A percentile compares a stretch with the other conserved stretches of the same genome.
These are phyloP conservation scores for Poeciliopsis occidentalis DNA, from an alignment of 2,113 vertebrate genomes.

Conservation along the genomic window DNA sequence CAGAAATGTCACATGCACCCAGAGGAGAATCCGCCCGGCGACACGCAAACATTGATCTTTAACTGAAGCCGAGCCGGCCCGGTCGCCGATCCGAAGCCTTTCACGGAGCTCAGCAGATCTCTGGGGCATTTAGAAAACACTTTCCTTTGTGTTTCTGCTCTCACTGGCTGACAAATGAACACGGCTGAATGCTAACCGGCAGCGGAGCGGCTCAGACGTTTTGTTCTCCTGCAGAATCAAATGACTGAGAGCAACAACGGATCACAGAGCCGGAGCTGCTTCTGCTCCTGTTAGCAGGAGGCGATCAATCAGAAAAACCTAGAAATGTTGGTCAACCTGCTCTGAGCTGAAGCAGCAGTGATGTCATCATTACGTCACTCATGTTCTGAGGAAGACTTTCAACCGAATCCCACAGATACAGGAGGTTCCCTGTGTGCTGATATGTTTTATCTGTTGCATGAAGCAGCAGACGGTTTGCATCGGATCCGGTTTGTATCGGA, in stretches of 20 bases:
- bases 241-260: conserved; percentile 35
- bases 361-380: too few species aligned
- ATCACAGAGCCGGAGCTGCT: conserved; percentile 18
- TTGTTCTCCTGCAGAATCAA: conserved; percentile 37
- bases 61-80: conserved; percentile 4
- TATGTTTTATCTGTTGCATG: background rate
- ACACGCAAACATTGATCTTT: conserved; percentile 27
- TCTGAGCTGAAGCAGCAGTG: too few species aligned
- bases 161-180: conserved; percentile 51
- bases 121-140: background rate
- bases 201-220: conserved; percentile 1
- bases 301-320: conserved; percentile 27
- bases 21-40: conserved; percentile 5
- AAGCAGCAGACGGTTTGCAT: too few species aligned
- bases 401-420: too few species aligned
- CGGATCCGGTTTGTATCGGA: too few species aligned
- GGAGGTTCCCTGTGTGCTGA: background rate
- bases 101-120: background rate
- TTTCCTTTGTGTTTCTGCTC: background rate
- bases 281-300: conserved; percentile 8
- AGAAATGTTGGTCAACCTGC: too few species aligned
- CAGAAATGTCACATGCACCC: conserved; percentile 38
- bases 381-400: too few species aligned
- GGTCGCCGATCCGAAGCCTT: background rate
- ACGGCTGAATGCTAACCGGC: conserved; percentile 59